Evolutionary conservation across 2,113 vertebrate genomes (phyloP).

Genomic region (Pavo muticus): DNA sequence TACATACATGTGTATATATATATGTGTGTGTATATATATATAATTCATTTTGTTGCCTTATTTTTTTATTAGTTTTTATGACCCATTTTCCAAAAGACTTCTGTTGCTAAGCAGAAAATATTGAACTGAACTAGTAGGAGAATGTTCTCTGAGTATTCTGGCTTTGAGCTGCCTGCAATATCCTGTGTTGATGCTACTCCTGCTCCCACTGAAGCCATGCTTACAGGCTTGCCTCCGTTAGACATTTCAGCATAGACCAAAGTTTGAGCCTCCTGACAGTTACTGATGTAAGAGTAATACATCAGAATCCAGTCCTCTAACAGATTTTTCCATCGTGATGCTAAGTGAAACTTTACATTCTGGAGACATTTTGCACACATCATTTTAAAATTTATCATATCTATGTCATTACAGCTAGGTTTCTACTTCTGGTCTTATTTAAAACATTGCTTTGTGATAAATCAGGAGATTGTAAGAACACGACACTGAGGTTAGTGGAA

Average conservation of each 20-base stretch:
- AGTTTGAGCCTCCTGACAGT: background rate
- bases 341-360: background rate
- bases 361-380: background rate
- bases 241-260: background rate
- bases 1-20: background rate
- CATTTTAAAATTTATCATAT: background rate
- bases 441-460: background rate
- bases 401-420: background rate
- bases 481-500: background rate
- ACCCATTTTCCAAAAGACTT: background rate
- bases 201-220: background rate
- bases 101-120: conserved; percentile 7
- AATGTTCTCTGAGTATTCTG: background rate
- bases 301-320: background rate
- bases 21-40: background rate
- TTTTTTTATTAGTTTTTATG: conserved; percentile 20
- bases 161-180: background rate
- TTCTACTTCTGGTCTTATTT: background rate
- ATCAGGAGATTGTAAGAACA: background rate
- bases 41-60: conserved; percentile 38
- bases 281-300: background rate
- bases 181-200: background rate
- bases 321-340: background rate
- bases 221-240: background rate
- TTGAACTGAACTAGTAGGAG: background rate